Evolutionary conservation across 2,113 vertebrate species (phyloP), one percentile per base, ranked within the genome.

Genomic region (Indri indri): DNA sequence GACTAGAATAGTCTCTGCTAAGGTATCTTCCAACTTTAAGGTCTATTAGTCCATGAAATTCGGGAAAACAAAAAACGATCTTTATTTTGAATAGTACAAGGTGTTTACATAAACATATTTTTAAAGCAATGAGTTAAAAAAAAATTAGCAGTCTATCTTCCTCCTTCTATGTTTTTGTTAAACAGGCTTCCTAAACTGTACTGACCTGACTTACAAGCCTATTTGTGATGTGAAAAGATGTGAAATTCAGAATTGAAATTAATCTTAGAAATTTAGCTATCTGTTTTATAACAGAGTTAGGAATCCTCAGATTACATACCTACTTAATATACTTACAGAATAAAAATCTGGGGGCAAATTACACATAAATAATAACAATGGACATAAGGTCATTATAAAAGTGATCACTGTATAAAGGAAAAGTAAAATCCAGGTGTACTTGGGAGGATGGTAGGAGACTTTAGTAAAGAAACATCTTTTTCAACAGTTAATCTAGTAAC

Each of bases 41-140:
- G 23, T 81, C 65, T 91, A 52, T 63, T 54, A 73, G 25, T 70
- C 27, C 50, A 40, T 66, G 18, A 87, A 84, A 90, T n/a, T 12
- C 47, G 37, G 37, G 23, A 42, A 61, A 52, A 83, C 0, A 77
- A 84, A 91, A 59, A 16, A 42, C 10, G 14, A n/a, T 47, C 47
- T 93, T 94, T n/a, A 88, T 45, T 92, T 87, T 8, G 92, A 97
- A 89, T 66, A 40, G n/a, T 17, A 59, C 45, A 71, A 86, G 37
- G 13, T 83, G 20, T 68, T 81, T 76, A 83, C 45, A 34, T 93
- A 81, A 95, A 70, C 18, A 94, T 3, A 94, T 81, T 91, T 91
- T 92, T 42, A 89, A 61, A 25, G 8, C 40, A 71, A 52, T 52
- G 10, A 59, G 4, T 37, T 88, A 63, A 63, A 79, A 76, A 88